phyloP scores from a whole-genome alignment of 2,113 vertebrate genomes.

The Rhinoderma darwinii region DNA sequence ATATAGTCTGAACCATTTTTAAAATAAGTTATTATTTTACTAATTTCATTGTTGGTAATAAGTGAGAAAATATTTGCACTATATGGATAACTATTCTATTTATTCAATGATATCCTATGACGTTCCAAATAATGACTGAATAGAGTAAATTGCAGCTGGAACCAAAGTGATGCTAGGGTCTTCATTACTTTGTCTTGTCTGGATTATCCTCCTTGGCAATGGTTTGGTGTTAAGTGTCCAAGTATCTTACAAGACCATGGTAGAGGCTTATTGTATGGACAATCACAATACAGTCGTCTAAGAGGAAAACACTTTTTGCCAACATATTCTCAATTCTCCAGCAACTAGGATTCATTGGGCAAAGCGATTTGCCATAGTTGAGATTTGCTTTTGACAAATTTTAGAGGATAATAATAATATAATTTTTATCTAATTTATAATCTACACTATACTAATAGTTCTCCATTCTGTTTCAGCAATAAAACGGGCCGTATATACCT shows the following conservation, averaged over 20 bases:
- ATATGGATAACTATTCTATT: not conserved
- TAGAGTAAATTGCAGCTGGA: not conserved
- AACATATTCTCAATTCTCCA: not conserved
- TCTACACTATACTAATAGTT: not conserved
- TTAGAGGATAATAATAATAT: not conserved
- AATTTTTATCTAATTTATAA: not conserved
- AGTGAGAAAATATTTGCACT: no score
- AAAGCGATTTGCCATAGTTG: not conserved
- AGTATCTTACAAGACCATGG: not conserved
- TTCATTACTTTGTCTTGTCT: not conserved
- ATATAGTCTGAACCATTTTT: not conserved
- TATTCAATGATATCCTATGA: not conserved
- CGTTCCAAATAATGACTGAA: not conserved
- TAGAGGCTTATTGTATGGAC: not conserved
- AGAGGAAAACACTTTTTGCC: not conserved
- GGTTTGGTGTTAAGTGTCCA: not conserved
- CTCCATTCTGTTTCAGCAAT: conserved; percentile 61
- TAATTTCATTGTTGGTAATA: no score
- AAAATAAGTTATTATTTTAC: no score
- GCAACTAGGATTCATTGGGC: not conserved
- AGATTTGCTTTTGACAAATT: no score
- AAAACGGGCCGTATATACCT: conserved; percentile 58
- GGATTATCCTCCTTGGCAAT: not conserved
- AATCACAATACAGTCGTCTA: not conserved
- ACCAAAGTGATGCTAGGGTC: not conserved